Percentiles rank a stretch among this genome's conserved stretches.
phyloP scores from a whole-genome alignment of 2,888 invertebrate genomes.

The Conops quadrifasciatus region DNA sequence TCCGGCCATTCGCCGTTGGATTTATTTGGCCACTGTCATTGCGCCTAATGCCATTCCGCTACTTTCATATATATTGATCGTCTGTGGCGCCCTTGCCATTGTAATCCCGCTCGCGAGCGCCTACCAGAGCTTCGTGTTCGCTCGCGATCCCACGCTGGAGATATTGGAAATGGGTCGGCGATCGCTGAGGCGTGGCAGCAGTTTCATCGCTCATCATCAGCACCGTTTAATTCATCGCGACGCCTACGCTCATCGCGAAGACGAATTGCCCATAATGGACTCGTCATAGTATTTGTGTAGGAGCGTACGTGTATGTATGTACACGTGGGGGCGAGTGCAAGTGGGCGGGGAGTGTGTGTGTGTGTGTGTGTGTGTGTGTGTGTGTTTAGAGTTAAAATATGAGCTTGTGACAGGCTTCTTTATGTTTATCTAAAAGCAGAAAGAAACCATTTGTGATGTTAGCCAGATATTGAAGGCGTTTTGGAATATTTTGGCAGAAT shows the following conservation, averaged over 20 bases:
- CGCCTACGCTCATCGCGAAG: slow-evolving; percentile 58
- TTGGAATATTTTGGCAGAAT: too few species aligned
- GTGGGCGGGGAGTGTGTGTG: slow-evolving; percentile 24
- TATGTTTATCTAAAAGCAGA: neutral
- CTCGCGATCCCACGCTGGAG: slow-evolving; percentile 73
- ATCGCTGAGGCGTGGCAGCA: slow-evolving; percentile 73
- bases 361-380: slow-evolving; percentile 16
- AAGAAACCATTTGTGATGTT: neutral
- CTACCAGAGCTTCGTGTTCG: slow-evolving; percentile 78
- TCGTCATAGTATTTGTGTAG: slow-evolving; percentile 47
- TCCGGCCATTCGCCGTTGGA: slow-evolving; percentile 81
- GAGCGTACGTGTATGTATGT: slow-evolving; percentile 18
- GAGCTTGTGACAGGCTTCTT: neutral
- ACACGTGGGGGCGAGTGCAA: slow-evolving; percentile 30
- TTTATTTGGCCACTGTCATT: slow-evolving; percentile 81
- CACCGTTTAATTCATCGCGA: slow-evolving; percentile 59
- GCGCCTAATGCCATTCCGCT: slow-evolving; percentile 77
- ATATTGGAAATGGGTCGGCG: slow-evolving; percentile 81
- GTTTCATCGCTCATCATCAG: slow-evolving; percentile 63
- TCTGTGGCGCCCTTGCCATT: slow-evolving; percentile 74
- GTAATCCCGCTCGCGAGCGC: slow-evolving; percentile 75
- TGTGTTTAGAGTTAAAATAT: slow-evolving; percentile 38
- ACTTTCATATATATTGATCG: slow-evolving; percentile 76
- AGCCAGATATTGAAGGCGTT: too few species aligned
- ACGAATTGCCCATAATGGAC: slow-evolving; percentile 54